Evolutionary conservation across 2,888 invertebrate genomes (phyloP).

Genomic region (Spisula subtruncata): DNA sequence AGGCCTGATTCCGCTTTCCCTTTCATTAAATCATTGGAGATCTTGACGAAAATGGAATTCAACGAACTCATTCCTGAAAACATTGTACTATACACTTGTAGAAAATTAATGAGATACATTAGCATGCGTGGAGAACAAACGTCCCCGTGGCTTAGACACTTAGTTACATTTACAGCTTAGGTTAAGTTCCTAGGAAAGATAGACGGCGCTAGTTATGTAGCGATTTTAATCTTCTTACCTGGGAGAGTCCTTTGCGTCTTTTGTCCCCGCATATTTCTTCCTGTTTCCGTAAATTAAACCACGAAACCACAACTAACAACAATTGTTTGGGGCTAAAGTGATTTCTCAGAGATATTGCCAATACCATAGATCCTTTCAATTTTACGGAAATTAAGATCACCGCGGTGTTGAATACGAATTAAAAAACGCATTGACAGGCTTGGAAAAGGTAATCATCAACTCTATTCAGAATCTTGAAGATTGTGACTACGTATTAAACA

Average conservation of each 20-base stretch:
- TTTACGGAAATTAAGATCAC: conserved; percentile 72
- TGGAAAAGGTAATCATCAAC: conserved; percentile 28
- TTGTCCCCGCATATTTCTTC: conserved; percentile 63
- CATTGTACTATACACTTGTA: conserved; percentile 35
- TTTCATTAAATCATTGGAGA: conserved; percentile 43
- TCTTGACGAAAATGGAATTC: conserved; percentile 43
- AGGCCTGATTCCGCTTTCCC: conserved; percentile 51
- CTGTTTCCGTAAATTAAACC: conserved; percentile 69
- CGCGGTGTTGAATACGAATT: conserved; percentile 55
- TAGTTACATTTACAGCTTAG: conserved; percentile 70
- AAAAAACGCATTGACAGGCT: conserved; percentile 39
- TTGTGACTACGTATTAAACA: neutral
- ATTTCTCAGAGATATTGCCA: conserved; percentile 60
- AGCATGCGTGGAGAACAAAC: conserved; percentile 44
- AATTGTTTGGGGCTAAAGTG: conserved; percentile 58
- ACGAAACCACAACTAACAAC: conserved; percentile 67
- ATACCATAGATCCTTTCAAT: conserved; percentile 64
- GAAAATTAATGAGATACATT: conserved; percentile 49
- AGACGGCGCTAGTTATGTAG: conserved; percentile 45
- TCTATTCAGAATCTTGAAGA: neutral
- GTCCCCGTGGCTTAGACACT: conserved; percentile 64
- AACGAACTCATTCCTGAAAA: neutral
- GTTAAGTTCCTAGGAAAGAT: conserved; percentile 57
- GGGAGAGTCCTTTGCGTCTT: conserved; percentile 61
- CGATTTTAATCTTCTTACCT: conserved; percentile 66